These are phyloP conservation scores for Antidorcas marsupialis DNA, from an alignment of 2,113 vertebrate species.

Conservation along the genomic window DNA sequence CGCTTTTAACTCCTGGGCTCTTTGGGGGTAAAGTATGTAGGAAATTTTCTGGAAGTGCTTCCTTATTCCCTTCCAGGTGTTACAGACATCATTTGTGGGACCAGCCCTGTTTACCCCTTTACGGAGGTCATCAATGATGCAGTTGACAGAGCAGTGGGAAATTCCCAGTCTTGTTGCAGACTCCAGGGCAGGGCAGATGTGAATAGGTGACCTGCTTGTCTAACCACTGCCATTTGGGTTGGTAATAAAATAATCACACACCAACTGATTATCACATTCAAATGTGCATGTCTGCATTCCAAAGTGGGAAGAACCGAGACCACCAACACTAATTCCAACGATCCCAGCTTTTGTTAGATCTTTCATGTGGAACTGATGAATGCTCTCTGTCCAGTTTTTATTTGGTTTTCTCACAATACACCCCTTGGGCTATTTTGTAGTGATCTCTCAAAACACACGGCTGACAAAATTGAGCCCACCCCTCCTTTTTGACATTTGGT, in stretches of 20 bases:
- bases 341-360: background rate
- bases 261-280: background rate
- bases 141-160: slow-evolving; percentile 33
- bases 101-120: background rate
- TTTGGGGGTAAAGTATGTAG: background rate
- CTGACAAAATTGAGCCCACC: background rate
- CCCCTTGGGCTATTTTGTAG: background rate
- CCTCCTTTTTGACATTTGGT: background rate
- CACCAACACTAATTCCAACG: background rate
- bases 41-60: background rate
- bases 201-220: background rate
- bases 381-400: background rate
- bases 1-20: background rate
- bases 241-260: background rate
- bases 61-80: background rate
- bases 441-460: background rate
- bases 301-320: background rate
- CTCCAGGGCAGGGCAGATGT: background rate
- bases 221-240: background rate
- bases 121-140: background rate
- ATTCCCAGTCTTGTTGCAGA: background rate
- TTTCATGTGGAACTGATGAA: background rate
- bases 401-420: background rate
- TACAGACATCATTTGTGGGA: background rate
- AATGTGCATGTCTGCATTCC: background rate